Conservation (phyloP, 64 coral and sea anemone species). For the Cladopsammia gracilis region DNA sequence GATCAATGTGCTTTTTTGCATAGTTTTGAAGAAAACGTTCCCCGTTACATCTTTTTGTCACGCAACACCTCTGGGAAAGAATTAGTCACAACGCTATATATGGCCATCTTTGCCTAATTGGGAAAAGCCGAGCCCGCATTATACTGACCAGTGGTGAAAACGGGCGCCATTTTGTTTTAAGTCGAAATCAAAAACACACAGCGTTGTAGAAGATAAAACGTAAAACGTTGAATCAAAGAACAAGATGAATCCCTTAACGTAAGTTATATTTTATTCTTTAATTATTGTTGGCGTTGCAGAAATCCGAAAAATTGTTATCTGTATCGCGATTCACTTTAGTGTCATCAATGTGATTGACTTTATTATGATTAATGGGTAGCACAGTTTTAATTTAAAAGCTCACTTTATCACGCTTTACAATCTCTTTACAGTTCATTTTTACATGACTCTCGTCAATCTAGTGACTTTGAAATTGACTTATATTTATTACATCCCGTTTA, state of each 20-base stretch:
- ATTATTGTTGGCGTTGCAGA: background rate
- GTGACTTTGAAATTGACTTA: no score
- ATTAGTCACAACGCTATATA: background rate
- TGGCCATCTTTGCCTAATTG: conserved; percentile 32
- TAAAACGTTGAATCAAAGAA: background rate
- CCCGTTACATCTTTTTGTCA: background rate
- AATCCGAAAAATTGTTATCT: no score
- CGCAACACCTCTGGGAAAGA: background rate
- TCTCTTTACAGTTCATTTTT: no score
- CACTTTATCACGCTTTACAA: no score
- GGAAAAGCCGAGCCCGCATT: background rate
- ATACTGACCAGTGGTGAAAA: background rate
- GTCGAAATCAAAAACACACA: no score
- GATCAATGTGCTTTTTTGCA: conserved; percentile 74
- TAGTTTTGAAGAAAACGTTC: background rate
- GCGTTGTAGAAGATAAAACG: background rate
- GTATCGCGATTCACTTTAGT: no score
- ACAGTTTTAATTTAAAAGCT: no score
- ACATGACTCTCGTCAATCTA: no score
- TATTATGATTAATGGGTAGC: no score
- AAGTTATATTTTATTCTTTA: conserved; percentile 53
- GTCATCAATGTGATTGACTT: no score
- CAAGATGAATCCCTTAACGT: conserved; percentile 99
- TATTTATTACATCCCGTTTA: no score
- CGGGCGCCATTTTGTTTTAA: background rate